A percentile compares a stretch with the other conserved stretches of the same genome.
phyloP scores from a whole-genome alignment of 2,113 vertebrate species.

The Dolichallabes microphthalmus region DNA sequence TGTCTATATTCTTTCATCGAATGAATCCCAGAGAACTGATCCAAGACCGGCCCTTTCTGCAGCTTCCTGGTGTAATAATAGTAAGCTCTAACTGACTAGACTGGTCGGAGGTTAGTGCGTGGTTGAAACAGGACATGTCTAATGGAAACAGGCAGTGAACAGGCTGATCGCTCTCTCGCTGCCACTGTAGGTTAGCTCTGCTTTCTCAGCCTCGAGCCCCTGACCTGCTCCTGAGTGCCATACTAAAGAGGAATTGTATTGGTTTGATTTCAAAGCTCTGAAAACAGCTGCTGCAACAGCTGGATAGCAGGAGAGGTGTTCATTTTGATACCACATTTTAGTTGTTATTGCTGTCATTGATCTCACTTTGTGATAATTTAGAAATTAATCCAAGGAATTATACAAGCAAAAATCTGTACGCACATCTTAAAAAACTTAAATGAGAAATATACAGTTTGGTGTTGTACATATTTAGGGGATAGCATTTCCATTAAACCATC shows the following conservation, averaged over 20 bases:
- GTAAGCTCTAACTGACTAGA: neutral
- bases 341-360: neutral
- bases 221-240: neutral
- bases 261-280: neutral
- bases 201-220: slow-evolving; percentile 17
- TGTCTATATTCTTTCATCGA: slow-evolving; percentile 32
- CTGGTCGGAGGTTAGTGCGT: slow-evolving; percentile 26
- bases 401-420: neutral
- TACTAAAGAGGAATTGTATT: neutral
- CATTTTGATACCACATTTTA: neutral
- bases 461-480: neutral
- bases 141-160: slow-evolving; percentile 28
- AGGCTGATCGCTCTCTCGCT: slow-evolving; percentile 16
- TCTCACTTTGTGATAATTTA: neutral
- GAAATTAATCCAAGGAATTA: neutral
- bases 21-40: slow-evolving; percentile 36
- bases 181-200: slow-evolving; percentile 30
- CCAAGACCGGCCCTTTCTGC: slow-evolving; percentile 31
- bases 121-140: neutral
- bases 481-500: neutral
- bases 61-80: neutral
- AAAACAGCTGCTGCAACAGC: slow-evolving; percentile 4
- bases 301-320: neutral
- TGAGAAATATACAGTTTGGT: neutral
- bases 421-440: neutral